Evolutionary conservation across 2,113 vertebrate genomes (phyloP).

Genomic region (Scalopus aquaticus): DNA sequence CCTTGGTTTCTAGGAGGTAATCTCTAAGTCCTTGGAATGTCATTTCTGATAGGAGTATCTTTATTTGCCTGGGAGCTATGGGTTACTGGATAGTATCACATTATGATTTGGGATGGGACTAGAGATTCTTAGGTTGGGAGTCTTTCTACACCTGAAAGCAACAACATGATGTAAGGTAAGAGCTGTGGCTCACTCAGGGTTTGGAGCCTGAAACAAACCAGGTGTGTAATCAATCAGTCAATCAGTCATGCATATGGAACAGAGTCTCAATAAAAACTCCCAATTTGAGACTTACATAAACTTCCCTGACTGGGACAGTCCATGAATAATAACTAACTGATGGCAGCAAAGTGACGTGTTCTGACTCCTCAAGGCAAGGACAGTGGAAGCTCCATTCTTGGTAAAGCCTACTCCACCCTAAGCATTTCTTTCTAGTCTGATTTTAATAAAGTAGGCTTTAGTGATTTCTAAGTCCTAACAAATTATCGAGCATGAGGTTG

Average conservation of each 20-base stretch:
- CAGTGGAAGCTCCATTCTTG: background rate
- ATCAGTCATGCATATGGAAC: background rate
- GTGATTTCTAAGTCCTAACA: background rate
- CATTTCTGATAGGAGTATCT: background rate
- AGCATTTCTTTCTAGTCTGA: background rate
- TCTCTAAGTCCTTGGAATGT: background rate
- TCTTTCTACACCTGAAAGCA: background rate
- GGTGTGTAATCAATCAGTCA: background rate
- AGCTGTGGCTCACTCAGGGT: background rate
- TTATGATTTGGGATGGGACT: background rate
- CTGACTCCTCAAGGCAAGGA: background rate
- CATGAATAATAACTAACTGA: rapidly evolving
- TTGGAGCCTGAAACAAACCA: background rate
- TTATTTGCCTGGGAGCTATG: background rate
- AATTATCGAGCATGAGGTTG: background rate
- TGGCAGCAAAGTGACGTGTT: background rate
- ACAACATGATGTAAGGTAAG: background rate
- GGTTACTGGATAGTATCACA: background rate
- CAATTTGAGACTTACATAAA: background rate
- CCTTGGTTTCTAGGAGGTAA: background rate
- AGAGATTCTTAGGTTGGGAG: background rate
- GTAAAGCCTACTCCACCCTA: background rate
- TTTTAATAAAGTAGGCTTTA: background rate
- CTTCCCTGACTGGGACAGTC: background rate
- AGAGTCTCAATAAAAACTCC: background rate